Evolutionary conservation across 2,797 vertebrate genomes (phyloP).

Genomic region (Phalanger gymnotis): DNA sequence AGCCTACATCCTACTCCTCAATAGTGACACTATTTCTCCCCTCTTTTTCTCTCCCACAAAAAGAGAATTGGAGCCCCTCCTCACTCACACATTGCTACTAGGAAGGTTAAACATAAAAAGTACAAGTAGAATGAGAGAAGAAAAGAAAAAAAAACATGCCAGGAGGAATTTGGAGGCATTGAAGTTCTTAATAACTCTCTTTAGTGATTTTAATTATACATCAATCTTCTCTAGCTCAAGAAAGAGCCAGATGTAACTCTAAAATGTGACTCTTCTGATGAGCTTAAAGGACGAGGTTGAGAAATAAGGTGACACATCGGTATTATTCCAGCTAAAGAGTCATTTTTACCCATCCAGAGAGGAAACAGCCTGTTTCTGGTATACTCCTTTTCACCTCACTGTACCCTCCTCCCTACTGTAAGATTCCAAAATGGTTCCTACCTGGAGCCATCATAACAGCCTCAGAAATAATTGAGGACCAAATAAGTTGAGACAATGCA

Average conservation of each 20-base stretch:
- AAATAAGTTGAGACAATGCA: neutral
- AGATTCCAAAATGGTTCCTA: slow-evolving; percentile 11
- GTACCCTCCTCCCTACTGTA: slow-evolving; percentile 16
- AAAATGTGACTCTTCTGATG: slow-evolving; percentile 66
- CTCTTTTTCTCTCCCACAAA: neutral
- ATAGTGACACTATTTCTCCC: neutral
- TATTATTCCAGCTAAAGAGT: slow-evolving; percentile 62
- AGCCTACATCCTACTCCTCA: neutral
- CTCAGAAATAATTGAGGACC: neutral
- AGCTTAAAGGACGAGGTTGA: slow-evolving; percentile 76
- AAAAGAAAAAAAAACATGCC: slow-evolving; percentile 70
- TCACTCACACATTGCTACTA: neutral
- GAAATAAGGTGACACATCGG: slow-evolving; percentile 60
- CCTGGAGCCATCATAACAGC: neutral
- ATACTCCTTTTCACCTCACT: slow-evolving; percentile 20
- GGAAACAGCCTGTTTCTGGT: slow-evolving; percentile 67
- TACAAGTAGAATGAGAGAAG: slow-evolving; percentile 15
- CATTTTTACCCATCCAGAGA: slow-evolving; percentile 39
- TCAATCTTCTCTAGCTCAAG: slow-evolving; percentile 76
- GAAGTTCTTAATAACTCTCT: slow-evolving; percentile 70
- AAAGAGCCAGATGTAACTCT: slow-evolving; percentile 49
- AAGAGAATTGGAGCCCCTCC: neutral
- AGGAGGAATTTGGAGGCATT: slow-evolving; percentile 65
- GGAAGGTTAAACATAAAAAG: slow-evolving; percentile 12
- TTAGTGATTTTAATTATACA: slow-evolving; percentile 80